A percentile compares a stretch with the other conserved stretches of the same genome.
Conservation (phyloP, 2,888 invertebrate species). For the Linhomoeus sp. region DNA sequence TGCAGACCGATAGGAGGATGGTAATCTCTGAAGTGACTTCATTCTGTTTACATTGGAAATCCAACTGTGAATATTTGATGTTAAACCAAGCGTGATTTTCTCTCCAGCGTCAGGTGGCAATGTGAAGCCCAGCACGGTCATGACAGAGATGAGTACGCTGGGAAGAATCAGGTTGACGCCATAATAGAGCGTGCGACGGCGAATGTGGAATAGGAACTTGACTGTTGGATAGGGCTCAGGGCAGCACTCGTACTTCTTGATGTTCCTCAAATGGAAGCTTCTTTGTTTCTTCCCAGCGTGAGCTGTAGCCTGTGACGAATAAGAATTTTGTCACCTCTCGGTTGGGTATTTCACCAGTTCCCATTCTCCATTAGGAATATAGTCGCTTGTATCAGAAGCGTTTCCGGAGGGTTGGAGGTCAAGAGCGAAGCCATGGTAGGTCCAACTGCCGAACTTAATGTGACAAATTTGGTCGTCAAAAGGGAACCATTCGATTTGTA, state of each 20-base stretch:
- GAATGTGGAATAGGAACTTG: slow-evolving; percentile 83
- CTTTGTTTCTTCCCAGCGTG: neutral
- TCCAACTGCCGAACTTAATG: slow-evolving; percentile 74
- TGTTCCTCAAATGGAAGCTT: neutral
- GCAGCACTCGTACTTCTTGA: slow-evolving; percentile 42
- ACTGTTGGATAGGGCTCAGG: slow-evolving; percentile 60
- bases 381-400: slow-evolving; percentile 16
- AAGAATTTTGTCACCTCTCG: neutral
- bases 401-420: slow-evolving; percentile 1
- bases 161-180: slow-evolving; percentile 98
- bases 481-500: slow-evolving; percentile 80
- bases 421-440: slow-evolving; percentile 49
- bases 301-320: neutral
- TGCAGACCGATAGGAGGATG: slow-evolving; percentile 62
- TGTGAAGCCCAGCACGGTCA: slow-evolving; percentile 93
- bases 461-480: slow-evolving; percentile 63
- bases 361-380: slow-evolving; percentile 20
- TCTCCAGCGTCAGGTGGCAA: slow-evolving; percentile 96
- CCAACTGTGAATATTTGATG: no score
- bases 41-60: neutral
- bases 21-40: slow-evolving; percentile 21
- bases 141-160: slow-evolving; percentile 91
- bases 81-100: slow-evolving; percentile 87
- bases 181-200: slow-evolving; percentile 89
- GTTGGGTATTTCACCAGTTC: slow-evolving; percentile 7